phyloP scores from a whole-genome alignment of 2,797 vertebrate species.

The Graptemys geographica region DNA sequence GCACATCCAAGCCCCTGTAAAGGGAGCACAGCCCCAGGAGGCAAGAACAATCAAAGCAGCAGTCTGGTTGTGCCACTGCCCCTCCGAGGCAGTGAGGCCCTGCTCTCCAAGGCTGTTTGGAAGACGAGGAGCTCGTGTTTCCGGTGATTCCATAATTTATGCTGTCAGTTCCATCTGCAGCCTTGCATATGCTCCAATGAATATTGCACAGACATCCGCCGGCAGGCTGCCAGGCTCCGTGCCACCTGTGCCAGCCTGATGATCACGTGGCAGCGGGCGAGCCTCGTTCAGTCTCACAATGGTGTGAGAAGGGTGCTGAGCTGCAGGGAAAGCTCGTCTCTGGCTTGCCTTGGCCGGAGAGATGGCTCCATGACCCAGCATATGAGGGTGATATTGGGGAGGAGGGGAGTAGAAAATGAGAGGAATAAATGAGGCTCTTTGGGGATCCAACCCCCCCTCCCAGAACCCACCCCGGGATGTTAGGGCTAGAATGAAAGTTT shows the following conservation, averaged over 20 bases:
- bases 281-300: neutral
- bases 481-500: no score
- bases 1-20: no score
- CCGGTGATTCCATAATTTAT: neutral
- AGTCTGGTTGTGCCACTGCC: neutral
- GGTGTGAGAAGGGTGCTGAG: neutral
- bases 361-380: neutral
- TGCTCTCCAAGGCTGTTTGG: neutral
- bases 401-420: no score
- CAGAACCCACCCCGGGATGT: no score
- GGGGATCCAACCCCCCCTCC: no score
- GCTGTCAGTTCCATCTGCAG: neutral
- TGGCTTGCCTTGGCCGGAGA: neutral
- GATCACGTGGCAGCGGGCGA: neutral
- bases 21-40: no score
- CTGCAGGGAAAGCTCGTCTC: neutral
- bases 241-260: neutral
- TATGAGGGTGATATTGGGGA: no score
- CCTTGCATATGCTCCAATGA: neutral
- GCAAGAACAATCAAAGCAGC: no score
- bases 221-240: neutral
- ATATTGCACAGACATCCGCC: neutral
- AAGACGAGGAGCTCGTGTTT: neutral
- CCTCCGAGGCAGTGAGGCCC: neutral
- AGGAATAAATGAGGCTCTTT: no score